These are phyloP conservation scores for Megalops cyprinoides DNA, from an alignment of 2,797 vertebrate species.

Conservation along the genomic window DNA sequence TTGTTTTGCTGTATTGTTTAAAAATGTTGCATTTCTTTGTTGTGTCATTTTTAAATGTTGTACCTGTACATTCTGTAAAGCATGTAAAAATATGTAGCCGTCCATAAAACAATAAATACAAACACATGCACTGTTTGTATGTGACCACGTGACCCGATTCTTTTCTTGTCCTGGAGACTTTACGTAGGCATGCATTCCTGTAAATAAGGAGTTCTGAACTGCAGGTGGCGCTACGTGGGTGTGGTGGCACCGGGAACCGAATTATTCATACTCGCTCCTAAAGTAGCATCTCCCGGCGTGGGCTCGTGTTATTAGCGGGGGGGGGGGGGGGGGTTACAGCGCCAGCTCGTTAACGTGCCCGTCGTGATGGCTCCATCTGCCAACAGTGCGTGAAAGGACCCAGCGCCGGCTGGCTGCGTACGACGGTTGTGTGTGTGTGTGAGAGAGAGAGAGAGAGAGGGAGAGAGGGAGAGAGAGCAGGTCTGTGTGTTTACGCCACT, in stretches of 20 bases:
- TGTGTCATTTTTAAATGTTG: constrained; percentile 57
- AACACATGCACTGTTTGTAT: constrained; percentile 37
- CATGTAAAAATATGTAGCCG: constrained; percentile 74
- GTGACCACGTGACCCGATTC: not conserved
- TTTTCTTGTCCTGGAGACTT: not conserved
- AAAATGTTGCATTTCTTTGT: constrained; percentile 43
- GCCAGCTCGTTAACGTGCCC: not conserved
- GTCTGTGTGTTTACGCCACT: not conserved
- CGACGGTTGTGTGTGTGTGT: not conserved
- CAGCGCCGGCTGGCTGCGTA: not conserved
- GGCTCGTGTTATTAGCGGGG: not conserved
- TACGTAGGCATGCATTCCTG: not conserved
- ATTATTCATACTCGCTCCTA: not conserved
- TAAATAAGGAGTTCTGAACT: too few relatives aligned
- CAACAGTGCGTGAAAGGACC: too few relatives aligned
- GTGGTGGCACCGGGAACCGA: too few relatives aligned
- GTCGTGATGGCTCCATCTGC: not conserved
- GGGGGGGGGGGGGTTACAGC: not conserved
- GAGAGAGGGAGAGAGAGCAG: too few relatives aligned
- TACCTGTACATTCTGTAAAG: constrained; percentile 80
- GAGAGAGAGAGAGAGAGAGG: too few relatives aligned
- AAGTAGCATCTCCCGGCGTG: not conserved
- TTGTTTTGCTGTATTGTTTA: constrained; percentile 57
- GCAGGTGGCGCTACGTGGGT: too few relatives aligned
- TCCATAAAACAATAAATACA: constrained; percentile 74